These are phyloP conservation scores for Chondrosia reniformis DNA, from an alignment of 37 sponge, comb jelly and placozoan genomes.

Conservation along the genomic window DNA sequence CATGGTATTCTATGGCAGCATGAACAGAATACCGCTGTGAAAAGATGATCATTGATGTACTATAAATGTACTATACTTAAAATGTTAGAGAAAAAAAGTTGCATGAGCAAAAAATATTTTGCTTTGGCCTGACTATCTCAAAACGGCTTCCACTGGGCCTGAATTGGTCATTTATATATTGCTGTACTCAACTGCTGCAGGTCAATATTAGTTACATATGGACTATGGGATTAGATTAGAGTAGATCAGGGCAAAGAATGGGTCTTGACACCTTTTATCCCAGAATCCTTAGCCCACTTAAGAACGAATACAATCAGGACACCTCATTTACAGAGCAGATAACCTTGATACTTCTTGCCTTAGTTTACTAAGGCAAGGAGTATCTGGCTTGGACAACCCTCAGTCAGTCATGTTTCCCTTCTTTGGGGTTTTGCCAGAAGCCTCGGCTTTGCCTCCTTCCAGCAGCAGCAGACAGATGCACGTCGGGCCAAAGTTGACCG, in stretches of 20 bases:
- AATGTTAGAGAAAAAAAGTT: neutral
- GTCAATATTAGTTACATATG: conserved; percentile 47
- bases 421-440: no score
- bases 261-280: conserved; percentile 44
- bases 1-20: no score
- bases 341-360: conserved; percentile 15
- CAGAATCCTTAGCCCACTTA: conserved; percentile 35
- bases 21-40: conserved; percentile 23
- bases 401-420: no score
- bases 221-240: conserved; percentile 62
- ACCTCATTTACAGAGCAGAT: conserved; percentile 35
- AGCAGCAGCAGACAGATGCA: no score
- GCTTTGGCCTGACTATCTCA: no score
- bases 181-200: no score
- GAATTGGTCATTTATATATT: neutral
- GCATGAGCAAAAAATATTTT: neutral
- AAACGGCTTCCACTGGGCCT: no score
- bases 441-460: no score
- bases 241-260: conserved; percentile 69
- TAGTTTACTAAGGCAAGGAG: neutral
- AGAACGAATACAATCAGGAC: conserved; percentile 27
- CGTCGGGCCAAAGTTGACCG: no score
- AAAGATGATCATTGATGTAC: conserved; percentile 27
- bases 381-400: neutral
- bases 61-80: conserved; percentile 23